Evolutionary conservation across 53 echinoderm and acorn worm genomes (phyloP).

Genomic region (Pentamera pediparva): DNA sequence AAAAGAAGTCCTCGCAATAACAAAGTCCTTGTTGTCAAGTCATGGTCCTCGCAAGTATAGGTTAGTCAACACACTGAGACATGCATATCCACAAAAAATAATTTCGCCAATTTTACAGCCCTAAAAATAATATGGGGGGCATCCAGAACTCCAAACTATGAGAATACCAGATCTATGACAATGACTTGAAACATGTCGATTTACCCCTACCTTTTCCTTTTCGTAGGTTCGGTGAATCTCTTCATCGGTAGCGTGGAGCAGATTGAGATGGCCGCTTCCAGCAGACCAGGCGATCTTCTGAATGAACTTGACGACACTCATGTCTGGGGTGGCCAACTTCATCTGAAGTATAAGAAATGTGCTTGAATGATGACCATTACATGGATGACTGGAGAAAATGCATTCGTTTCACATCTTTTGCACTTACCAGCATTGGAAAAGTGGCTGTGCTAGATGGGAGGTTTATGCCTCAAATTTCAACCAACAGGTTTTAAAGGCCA

Average conservation of each 20-base stretch:
- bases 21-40: too few relatives aligned
- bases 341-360: slow-evolving; percentile 37
- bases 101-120: not conserved
- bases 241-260: slow-evolving; percentile 84
- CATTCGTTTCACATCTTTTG: not conserved
- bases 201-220: slow-evolving; percentile 47
- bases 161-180: not conserved
- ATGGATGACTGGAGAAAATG: not conserved
- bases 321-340: slow-evolving; percentile 72
- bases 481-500: not conserved
- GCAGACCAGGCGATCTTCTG: slow-evolving; percentile 99
- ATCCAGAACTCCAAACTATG: too few relatives aligned
- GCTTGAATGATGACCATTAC: not conserved
- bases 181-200: too few relatives aligned
- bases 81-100: too few relatives aligned
- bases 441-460: not conserved
- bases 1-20: too few relatives aligned
- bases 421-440: not conserved
- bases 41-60: too few relatives aligned
- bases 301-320: slow-evolving; percentile 89
- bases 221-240: slow-evolving; percentile 94
- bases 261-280: slow-evolving; percentile 77
- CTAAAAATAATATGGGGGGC: not conserved
- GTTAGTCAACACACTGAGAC: too few relatives aligned
- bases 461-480: not conserved